Percentiles rank a stretch among this genome's conserved stretches.
Conservation (phyloP, 1,140 invertebrate species). For the Vanessa tameamea region DNA sequence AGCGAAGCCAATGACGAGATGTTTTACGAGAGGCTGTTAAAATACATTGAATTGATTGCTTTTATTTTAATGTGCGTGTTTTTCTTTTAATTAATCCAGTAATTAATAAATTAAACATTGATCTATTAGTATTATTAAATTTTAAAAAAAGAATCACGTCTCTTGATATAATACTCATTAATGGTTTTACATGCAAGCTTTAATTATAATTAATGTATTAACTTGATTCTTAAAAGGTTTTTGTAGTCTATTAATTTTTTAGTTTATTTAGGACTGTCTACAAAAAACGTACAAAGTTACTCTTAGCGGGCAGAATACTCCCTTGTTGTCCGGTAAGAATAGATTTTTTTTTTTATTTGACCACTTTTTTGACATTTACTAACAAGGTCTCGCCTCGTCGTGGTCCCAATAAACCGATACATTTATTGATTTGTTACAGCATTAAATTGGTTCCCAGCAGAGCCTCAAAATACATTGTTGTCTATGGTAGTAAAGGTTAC, state of each 20-base stretch:
- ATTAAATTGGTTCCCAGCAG: slow-evolving; percentile 78
- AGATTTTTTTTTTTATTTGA: slow-evolving; percentile 55
- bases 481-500: slow-evolving; percentile 25
- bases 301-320: slow-evolving; percentile 13
- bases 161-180: not conserved
- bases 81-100: slow-evolving; percentile 27
- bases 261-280: slow-evolving; percentile 10
- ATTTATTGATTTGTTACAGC: slow-evolving; percentile 80
- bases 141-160: too few relatives aligned
- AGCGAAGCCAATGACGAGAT: slow-evolving; percentile 68
- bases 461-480: slow-evolving; percentile 63
- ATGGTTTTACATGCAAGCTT: not conserved
- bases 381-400: slow-evolving; percentile 73
- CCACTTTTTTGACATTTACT: slow-evolving; percentile 74
- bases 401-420: slow-evolving; percentile 79
- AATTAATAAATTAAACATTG: not conserved
- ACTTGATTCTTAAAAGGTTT: slow-evolving; percentile 15
- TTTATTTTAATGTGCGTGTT: slow-evolving; percentile 31
- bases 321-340: slow-evolving; percentile 22
- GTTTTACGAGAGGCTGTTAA: slow-evolving; percentile 60
- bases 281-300: slow-evolving; percentile 23
- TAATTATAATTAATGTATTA: slow-evolving; percentile 6
- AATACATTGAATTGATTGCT: slow-evolving; percentile 47
- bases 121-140: too few relatives aligned
- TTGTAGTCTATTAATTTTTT: slow-evolving; percentile 40